Evolutionary conservation across 2,113 vertebrate genomes (phyloP).

Genomic region (Ptilonorhynchus violaceus): DNA sequence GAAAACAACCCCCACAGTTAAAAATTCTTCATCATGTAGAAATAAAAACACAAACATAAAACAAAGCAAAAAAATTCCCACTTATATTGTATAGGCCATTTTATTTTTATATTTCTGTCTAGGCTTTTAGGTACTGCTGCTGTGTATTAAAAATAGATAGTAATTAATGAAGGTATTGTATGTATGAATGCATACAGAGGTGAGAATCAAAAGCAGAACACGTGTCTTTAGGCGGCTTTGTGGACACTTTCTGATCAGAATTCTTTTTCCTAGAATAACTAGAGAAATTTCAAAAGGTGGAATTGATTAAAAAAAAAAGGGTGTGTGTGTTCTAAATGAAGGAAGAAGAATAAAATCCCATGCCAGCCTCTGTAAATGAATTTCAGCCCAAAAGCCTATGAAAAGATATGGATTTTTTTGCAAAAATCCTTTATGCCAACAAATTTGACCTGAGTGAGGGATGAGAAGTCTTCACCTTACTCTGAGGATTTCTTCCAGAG

Average conservation of each 20-base stretch:
- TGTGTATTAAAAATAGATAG: neutral
- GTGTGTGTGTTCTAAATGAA: neutral
- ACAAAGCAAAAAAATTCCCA: rapidly evolving
- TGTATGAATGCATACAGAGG: neutral
- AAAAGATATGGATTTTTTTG: neutral
- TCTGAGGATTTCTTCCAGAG: neutral
- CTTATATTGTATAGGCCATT: neutral
- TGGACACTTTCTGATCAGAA: neutral
- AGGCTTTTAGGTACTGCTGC: neutral
- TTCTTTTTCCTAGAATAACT: neutral
- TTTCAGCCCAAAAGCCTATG: neutral
- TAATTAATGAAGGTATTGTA: neutral
- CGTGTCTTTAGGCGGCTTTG: neutral
- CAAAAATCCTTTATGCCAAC: neutral
- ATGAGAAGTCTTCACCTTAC: neutral
- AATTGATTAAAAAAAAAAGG: neutral
- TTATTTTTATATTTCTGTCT: neutral
- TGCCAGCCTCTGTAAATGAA: neutral
- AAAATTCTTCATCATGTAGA: neutral
- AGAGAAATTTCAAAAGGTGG: neutral
- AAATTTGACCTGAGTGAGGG: neutral
- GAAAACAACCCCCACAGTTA: neutral
- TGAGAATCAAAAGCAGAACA: neutral
- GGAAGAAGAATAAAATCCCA: neutral
- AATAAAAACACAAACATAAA: neutral